A percentile compares a stretch with the other conserved stretches of the same genome.
phyloP scores from a whole-genome alignment of 2,888 invertebrate genomes.

The Anthrax anthrax region DNA sequence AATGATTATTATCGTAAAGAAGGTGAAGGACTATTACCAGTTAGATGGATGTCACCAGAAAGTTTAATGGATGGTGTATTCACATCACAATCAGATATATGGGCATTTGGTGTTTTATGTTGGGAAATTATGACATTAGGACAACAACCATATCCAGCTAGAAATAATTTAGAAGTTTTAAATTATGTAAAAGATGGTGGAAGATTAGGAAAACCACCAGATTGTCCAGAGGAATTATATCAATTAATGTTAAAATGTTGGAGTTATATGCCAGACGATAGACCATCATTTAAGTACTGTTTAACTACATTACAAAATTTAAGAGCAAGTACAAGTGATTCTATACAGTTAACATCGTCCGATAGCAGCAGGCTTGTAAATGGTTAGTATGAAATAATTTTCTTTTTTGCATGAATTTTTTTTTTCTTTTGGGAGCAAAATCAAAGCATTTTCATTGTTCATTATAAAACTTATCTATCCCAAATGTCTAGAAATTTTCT shows the following conservation, averaged over 20 bases:
- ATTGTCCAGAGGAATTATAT: conserved; percentile 71
- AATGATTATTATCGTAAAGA: conserved; percentile 96
- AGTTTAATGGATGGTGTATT: conserved; percentile 91
- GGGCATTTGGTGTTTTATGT: conserved; percentile 86
- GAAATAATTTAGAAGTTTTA: conserved; percentile 83
- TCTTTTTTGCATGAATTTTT: background rate
- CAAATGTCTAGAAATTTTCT: background rate
- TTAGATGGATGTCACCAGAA: conserved; percentile 98
- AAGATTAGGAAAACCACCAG: conserved; percentile 61
- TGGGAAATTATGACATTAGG: conserved; percentile 97
- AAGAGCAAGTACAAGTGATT: conserved; percentile 14
- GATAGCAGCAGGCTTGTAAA: conserved; percentile 9
- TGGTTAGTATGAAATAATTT: conserved; percentile 7
- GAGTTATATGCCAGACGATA: conserved; percentile 64
- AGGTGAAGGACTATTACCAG: conserved; percentile 78
- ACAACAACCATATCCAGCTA: conserved; percentile 90
- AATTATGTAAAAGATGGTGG: conserved; percentile 82
- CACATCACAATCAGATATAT: conserved; percentile 92
- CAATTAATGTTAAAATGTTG: conserved; percentile 78
- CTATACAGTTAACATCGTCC: conserved; percentile 10
- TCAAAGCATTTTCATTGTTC: background rate
- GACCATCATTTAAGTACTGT: conserved; percentile 79
- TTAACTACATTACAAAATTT: conserved; percentile 44
- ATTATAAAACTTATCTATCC: too few species aligned
- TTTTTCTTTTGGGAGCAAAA: background rate